Evolutionary conservation across 2,113 vertebrate genomes (phyloP), one percentile per base, ranked within the genome.

Genomic region (Ia io): DNA sequence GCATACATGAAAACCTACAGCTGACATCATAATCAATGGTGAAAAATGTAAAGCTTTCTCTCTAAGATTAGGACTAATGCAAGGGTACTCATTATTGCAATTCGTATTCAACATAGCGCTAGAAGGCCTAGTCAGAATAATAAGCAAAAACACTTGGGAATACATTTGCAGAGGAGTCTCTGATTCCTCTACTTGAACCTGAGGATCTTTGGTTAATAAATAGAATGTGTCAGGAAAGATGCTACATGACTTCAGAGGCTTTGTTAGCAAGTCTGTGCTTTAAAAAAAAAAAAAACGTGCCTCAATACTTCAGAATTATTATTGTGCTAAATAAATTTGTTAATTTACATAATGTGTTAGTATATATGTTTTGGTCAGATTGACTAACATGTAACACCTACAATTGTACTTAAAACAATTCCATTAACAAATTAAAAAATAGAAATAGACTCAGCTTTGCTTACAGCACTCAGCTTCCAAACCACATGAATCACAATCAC

Each of bases 311-410:
- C 9, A 78, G n/a, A 90, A 89, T 89, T 23, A 96, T 42, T 88
- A 44, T 14, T 70, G 78, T 93, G 65, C 44, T 80, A 93, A 93
- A 83, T 59, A 67, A 77, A 77, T 61, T 30, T 76, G 56, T 69
- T 84, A 59, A 94, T 92, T 96, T 94, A 37, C 61, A 93, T 80
- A 96, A 49, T 56, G 71, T 94, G 59, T 88, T 90, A 82, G 71
- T 42, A 89, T 40, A 90, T 56, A 70, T 89, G 82, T 88, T 96
- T 95, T 93, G 51, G 51, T 83, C 85, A 59, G 42, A 25, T 10
- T 76, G 51, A 94, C 30, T 65, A 93, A 97, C 91, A 82, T 22
- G 6, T 51, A 96, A 59, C 47, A 93, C 37, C 35, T 93, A 56
- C 2, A 88, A 42, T 63, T 96, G 35, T 91, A 65, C 16, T 95